These are phyloP conservation scores for Diorhabda carinulata DNA, from an alignment of 1,140 invertebrate genomes.

Conservation along the genomic window DNA sequence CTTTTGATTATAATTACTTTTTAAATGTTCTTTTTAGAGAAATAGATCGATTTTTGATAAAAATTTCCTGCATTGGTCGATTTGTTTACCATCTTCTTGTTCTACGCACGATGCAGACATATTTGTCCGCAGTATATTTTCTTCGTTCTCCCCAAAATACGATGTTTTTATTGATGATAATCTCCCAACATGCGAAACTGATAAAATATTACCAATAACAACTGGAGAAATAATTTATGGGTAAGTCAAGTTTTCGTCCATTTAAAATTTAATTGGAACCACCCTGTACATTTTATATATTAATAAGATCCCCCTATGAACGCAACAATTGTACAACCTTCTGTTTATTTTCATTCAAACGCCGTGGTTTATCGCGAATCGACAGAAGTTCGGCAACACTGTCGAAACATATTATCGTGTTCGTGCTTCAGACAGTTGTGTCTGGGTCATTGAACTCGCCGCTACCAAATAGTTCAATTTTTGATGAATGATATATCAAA, in stretches of 20 bases:
- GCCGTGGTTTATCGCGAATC: too few relatives aligned
- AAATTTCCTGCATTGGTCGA: constrained; percentile 58
- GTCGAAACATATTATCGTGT: too few relatives aligned
- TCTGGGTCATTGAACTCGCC: too few relatives aligned
- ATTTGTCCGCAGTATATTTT: constrained; percentile 53
- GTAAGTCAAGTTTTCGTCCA: constrained; percentile 47
- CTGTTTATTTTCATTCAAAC: too few relatives aligned
- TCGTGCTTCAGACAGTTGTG: too few relatives aligned
- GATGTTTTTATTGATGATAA: constrained; percentile 15
- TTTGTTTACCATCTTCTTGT: constrained; percentile 60
- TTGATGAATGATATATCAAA: too few relatives aligned
- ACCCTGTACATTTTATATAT: too few relatives aligned
- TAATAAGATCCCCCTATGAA: too few relatives aligned
- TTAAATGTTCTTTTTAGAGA: constrained; percentile 24
- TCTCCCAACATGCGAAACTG: constrained; percentile 49
- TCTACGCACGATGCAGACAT: constrained; percentile 50
- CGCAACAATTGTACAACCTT: too few relatives aligned
- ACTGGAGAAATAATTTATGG: constrained; percentile 54
- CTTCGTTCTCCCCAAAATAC: constrained; percentile 16
- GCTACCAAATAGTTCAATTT: too few relatives aligned
- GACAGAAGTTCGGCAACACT: too few relatives aligned
- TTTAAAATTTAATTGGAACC: too few relatives aligned
- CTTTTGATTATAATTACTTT: neutral
- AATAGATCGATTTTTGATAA: constrained; percentile 34
- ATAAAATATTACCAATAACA: constrained; percentile 46